phyloP scores from a whole-genome alignment of 2,113 vertebrate species.

The Sinocyclocheilus grahami region DNA sequence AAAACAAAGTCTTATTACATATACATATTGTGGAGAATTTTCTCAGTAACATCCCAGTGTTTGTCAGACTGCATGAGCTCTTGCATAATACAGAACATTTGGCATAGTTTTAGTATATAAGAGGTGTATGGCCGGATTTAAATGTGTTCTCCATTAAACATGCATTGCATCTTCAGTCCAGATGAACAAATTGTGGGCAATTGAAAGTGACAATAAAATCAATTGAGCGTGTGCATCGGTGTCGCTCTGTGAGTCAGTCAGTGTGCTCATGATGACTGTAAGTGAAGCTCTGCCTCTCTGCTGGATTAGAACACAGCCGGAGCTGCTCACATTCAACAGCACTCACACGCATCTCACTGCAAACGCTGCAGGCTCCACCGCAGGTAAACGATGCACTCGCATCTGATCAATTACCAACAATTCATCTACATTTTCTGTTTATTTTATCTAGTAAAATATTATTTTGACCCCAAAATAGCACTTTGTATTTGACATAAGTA shows the following conservation, averaged over 20 bases:
- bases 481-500: too few species aligned
- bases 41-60: background rate
- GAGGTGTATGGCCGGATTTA: background rate
- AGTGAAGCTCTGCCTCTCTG: constrained; percentile 44
- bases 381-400: background rate
- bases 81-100: background rate
- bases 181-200: constrained; percentile 43
- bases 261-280: background rate
- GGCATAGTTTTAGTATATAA: background rate
- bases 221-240: constrained; percentile 12
- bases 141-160: background rate
- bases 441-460: background rate
- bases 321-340: background rate
- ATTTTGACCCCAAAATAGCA: background rate
- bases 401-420: too few species aligned
- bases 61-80: background rate
- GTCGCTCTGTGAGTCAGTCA: background rate
- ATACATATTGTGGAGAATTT: background rate
- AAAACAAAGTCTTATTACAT: too few species aligned
- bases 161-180: background rate
- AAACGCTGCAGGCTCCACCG: background rate
- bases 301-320: constrained; percentile 46
- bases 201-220: constrained; percentile 60
- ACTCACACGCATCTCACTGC: background rate
- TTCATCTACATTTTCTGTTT: background rate